A percentile compares a stretch with the other conserved stretches of the same genome.
These are phyloP conservation scores for Cataglyphis albicans DNA, from an alignment of 2,888 invertebrate species.

Conservation along the genomic window DNA sequence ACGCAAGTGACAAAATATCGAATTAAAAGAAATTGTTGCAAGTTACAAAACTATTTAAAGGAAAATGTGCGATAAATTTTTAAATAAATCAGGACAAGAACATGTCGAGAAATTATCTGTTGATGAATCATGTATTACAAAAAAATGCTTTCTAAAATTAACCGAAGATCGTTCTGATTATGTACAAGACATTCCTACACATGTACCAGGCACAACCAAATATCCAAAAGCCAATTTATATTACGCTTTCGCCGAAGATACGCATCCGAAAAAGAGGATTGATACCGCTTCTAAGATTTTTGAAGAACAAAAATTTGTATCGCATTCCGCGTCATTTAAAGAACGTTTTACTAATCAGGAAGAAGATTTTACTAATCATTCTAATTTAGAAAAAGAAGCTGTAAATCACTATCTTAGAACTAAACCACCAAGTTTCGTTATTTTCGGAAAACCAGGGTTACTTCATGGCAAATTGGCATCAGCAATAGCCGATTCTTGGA, in stretches of 20 bases:
- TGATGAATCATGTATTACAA: conserved; percentile 77
- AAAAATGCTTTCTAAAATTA: conserved; percentile 76
- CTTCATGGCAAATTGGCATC: conserved; percentile 87
- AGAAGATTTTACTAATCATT: conserved; percentile 74
- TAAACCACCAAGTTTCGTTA: conserved; percentile 88
- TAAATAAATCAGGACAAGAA: background rate
- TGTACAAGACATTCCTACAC: conserved; percentile 26
- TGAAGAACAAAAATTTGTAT: conserved; percentile 31
- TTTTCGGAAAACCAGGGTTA: conserved; percentile 88
- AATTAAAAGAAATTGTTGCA: background rate
- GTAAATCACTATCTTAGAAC: conserved; percentile 86
- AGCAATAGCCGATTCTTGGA: conserved; percentile 87
- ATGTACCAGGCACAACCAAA: conserved; percentile 64
- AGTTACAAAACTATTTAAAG: background rate
- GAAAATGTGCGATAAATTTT: conserved; percentile 58
- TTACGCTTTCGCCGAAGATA: conserved; percentile 85
- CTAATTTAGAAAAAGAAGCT: conserved; percentile 87
- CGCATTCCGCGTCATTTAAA: conserved; percentile 68
- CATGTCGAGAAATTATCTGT: conserved; percentile 29
- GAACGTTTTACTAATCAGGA: conserved; percentile 74
- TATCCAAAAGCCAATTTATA: conserved; percentile 85
- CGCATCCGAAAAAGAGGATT: conserved; percentile 84
- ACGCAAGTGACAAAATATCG: background rate
- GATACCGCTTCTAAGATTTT: conserved; percentile 62
- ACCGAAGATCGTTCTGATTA: conserved; percentile 72